Conservation (phyloP, 2,888 invertebrate genomes). For the Hyppa rectilinea region DNA sequence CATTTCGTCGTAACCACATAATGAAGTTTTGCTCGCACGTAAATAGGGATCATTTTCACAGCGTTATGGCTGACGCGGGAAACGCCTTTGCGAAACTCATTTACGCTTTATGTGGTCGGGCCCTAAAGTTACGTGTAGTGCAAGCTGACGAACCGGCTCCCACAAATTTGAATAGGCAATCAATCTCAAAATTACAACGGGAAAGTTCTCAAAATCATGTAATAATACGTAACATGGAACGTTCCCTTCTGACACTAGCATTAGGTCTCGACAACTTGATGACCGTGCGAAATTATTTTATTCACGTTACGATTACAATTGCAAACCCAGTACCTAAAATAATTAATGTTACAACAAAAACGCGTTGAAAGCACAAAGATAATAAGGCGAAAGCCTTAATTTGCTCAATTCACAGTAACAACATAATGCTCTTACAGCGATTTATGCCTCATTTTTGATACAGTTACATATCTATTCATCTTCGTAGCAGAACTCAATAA, state of each 20-base stretch:
- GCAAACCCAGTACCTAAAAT: slow-evolving; percentile 41
- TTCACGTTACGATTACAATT: slow-evolving; percentile 42
- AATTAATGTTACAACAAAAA: slow-evolving; percentile 52
- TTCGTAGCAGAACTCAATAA: slow-evolving; percentile 32
- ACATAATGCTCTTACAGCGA: slow-evolving; percentile 30
- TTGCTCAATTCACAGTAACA: slow-evolving; percentile 44
- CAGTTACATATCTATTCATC: slow-evolving; percentile 50
- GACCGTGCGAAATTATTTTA: slow-evolving; percentile 60
- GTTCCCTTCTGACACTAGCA: slow-evolving; percentile 47
- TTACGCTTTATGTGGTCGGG: slow-evolving; percentile 74
- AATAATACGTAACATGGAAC: slow-evolving; percentile 46
- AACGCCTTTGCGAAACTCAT: slow-evolving; percentile 77
- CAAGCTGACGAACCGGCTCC: slow-evolving; percentile 41
- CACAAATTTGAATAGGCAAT: slow-evolving; percentile 67
- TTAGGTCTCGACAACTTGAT: slow-evolving; percentile 48
- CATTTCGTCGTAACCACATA: slow-evolving; percentile 84
- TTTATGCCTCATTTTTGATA: slow-evolving; percentile 43
- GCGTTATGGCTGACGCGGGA: slow-evolving; percentile 75
- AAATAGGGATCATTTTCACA: slow-evolving; percentile 85
- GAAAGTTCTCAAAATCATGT: slow-evolving; percentile 55
- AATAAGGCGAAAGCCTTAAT: slow-evolving; percentile 46
- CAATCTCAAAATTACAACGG: slow-evolving; percentile 58
- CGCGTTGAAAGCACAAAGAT: slow-evolving; percentile 45
- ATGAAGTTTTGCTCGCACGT: slow-evolving; percentile 83
- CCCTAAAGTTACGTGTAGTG: slow-evolving; percentile 51